A percentile compares a stretch with the other conserved stretches of the same genome.
phyloP scores from a whole-genome alignment of 1,140 invertebrate genomes.

The Drusus annulatus region DNA sequence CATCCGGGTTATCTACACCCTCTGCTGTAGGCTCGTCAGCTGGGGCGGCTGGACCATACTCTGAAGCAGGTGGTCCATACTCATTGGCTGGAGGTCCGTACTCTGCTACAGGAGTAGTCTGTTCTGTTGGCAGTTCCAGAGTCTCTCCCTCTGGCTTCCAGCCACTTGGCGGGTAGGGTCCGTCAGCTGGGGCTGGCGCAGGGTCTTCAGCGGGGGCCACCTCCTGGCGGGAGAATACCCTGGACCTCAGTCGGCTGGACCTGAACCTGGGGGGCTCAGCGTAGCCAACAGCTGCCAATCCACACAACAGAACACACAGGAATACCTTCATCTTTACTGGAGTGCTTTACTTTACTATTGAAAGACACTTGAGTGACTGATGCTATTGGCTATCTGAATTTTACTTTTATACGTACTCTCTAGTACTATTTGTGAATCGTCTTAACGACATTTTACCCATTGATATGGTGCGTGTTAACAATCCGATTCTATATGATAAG shows the following conservation, averaged over 20 bases:
- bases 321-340: constrained; percentile 16
- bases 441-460: neutral
- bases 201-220: constrained; percentile 48
- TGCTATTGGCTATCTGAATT: neutral
- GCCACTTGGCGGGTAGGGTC: constrained; percentile 66
- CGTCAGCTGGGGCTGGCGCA: neutral
- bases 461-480: neutral
- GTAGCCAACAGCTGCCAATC: constrained; percentile 6
- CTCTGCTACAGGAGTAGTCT: constrained; percentile 64
- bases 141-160: constrained; percentile 63
- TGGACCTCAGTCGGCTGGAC: constrained; percentile 11
- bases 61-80: neutral
- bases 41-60: neutral
- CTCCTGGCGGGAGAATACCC: neutral
- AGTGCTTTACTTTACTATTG: neutral
- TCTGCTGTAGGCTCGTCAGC: neutral
- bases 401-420: constrained; percentile 45
- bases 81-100: constrained; percentile 58
- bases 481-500: neutral
- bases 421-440: neutral
- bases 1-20: neutral
- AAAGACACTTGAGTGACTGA: constrained; percentile 27
- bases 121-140: constrained; percentile 65
- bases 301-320: neutral
- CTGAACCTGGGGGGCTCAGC: constrained; percentile 35